Percentiles rank a stretch among this genome's conserved stretches.
phyloP scores from a whole-genome alignment of 2,113 vertebrate genomes.

The Cnemophilus loriae region DNA sequence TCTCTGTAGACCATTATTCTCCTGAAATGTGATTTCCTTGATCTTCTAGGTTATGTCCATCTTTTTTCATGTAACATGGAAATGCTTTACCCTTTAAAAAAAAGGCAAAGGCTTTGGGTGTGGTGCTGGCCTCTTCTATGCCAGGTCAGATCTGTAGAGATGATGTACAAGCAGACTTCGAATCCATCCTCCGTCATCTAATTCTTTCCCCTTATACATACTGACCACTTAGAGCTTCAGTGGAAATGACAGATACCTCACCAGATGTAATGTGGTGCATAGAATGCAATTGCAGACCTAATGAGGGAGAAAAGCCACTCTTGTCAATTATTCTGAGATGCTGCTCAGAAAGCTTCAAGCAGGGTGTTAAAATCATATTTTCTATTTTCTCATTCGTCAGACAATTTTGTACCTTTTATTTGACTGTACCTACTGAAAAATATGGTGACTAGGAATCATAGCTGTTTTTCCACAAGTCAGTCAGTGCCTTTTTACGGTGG shows the following conservation, averaged over 20 bases:
- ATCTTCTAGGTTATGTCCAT: neutral
- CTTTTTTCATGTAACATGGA: neutral
- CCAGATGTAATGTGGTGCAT: constrained; percentile 45
- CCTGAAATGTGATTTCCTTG: neutral
- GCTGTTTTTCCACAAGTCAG: neutral
- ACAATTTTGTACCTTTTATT: constrained; percentile 11
- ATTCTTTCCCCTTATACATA: neutral
- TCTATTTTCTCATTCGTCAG: constrained; percentile 24
- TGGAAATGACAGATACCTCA: constrained; percentile 52
- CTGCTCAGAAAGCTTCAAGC: constrained; percentile 29
- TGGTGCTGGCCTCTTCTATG: neutral
- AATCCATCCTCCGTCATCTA: neutral
- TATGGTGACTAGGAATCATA: neutral
- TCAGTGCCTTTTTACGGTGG: neutral
- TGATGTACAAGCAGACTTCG: neutral
- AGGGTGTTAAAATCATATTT: constrained; percentile 2
- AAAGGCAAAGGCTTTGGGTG: neutral
- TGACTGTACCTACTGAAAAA: neutral
- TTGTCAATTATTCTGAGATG: constrained; percentile 62
- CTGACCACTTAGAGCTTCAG: constrained; percentile 9
- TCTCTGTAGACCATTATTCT: neutral
- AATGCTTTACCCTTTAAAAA: neutral
- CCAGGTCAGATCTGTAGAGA: neutral
- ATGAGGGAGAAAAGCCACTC: constrained; percentile 60
- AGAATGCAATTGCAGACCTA: constrained; percentile 65